These are phyloP conservation scores for Plagodis dolabraria DNA, from an alignment of 2,888 invertebrate genomes.

Conservation along the genomic window DNA sequence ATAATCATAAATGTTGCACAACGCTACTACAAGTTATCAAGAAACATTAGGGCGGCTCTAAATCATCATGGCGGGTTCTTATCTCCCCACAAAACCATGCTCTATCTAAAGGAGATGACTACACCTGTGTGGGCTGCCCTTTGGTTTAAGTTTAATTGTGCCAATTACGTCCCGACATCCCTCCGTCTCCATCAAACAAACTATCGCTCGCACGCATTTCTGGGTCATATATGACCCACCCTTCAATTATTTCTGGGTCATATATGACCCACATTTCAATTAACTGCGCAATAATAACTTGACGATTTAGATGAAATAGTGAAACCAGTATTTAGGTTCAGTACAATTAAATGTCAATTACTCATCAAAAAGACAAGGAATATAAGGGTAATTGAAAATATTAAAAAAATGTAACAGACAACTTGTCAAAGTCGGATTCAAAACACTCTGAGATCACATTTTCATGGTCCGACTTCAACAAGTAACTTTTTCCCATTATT, in stretches of 20 bases:
- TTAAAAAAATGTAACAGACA: too few relatives aligned
- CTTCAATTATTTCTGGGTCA: conserved; percentile 32
- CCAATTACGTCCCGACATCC: conserved; percentile 1
- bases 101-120: not conserved
- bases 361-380: not conserved
- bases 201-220: conserved; percentile 21
- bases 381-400: not conserved
- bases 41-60: too few relatives aligned
- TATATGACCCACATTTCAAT: conserved; percentile 34
- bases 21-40: too few relatives aligned
- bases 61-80: not conserved
- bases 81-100: not conserved
- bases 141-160: conserved; percentile 18
- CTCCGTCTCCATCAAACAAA: conserved; percentile 10
- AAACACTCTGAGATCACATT: too few relatives aligned
- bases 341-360: not conserved
- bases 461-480: too few relatives aligned
- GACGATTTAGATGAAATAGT: conserved; percentile 6
- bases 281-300: conserved; percentile 33
- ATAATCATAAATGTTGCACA: too few relatives aligned
- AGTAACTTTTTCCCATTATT: too few relatives aligned
- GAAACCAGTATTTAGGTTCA: conserved; percentile 3
- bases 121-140: conserved; percentile 2
- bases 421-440: too few relatives aligned
- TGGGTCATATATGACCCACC: conserved; percentile 27